These are phyloP conservation scores for Tiliqua scincoides DNA, from an alignment of 2,113 vertebrate species.

Conservation along the genomic window DNA sequence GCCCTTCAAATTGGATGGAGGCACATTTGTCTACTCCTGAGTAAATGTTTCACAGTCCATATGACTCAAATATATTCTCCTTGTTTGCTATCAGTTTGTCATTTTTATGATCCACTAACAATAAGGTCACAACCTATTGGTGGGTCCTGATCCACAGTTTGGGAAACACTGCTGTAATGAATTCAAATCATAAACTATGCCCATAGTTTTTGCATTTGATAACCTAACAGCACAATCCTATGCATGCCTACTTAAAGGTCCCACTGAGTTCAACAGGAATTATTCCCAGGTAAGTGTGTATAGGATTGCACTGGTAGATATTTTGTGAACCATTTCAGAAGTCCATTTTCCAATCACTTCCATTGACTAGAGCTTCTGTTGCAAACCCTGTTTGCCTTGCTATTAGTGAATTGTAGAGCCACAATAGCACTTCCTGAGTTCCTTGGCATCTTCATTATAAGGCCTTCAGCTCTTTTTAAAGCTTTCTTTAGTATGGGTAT, in stretches of 20 bases:
- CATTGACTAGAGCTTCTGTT: constrained; percentile 24
- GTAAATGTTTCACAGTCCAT: too few relatives aligned
- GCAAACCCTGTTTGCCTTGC: constrained; percentile 20
- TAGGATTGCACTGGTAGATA: too few relatives aligned
- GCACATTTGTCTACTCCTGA: too few relatives aligned
- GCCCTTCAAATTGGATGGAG: too few relatives aligned
- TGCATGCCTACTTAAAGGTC: too few relatives aligned
- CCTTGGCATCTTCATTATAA: constrained; percentile 65
- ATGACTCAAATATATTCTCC: too few relatives aligned
- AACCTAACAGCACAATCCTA: constrained; percentile 9
- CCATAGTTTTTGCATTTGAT: not conserved
- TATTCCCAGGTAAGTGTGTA: not conserved
- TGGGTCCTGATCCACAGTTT: too few relatives aligned
- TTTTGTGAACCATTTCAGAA: constrained; percentile 27
- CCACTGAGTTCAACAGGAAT: too few relatives aligned
- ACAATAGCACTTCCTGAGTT: constrained; percentile 59
- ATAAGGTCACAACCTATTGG: too few relatives aligned
- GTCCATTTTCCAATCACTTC: constrained; percentile 48
- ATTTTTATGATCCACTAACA: too few relatives aligned
- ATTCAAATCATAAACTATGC: not conserved
- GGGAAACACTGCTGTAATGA: too few relatives aligned
- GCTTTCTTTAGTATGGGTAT: constrained; percentile 57
- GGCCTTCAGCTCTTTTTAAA: constrained; percentile 64
- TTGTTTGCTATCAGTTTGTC: too few relatives aligned
- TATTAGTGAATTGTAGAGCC: constrained; percentile 63